Conservation (phyloP, 2,113 vertebrate genomes). For the Muscicapa adusta region DNA sequence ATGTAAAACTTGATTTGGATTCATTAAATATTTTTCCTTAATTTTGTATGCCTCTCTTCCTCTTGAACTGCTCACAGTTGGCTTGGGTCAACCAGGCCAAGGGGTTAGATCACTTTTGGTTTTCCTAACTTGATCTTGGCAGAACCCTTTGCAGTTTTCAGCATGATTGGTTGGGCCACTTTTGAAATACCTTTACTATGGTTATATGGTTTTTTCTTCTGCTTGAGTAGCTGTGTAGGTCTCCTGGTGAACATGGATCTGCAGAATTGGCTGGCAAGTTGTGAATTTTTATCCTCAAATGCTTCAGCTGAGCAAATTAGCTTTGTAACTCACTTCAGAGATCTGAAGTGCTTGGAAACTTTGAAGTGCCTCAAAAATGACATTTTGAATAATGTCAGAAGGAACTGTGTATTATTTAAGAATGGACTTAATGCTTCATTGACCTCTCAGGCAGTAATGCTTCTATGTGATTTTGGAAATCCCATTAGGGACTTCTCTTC, state of each 20-base stretch:
- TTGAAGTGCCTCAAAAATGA: slow-evolving; percentile 20
- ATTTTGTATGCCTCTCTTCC: not conserved
- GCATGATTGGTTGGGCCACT: not conserved
- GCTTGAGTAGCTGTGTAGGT: not conserved
- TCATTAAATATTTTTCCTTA: not conserved
- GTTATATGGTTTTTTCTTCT: not conserved
- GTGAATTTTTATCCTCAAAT: not conserved
- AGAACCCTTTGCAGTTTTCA: not conserved
- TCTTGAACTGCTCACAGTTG: not conserved
- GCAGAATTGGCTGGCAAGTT: not conserved
- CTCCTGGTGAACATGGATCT: not conserved
- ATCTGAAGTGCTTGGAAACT: slow-evolving; percentile 15
- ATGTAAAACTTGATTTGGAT: not conserved
- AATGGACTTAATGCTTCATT: slow-evolving; percentile 23
- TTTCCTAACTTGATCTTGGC: not conserved
- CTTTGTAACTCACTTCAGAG: slow-evolving; percentile 31
- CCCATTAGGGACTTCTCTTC: not conserved
- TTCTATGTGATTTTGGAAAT: not conserved
- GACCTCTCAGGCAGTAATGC: not conserved
- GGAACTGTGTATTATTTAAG: not conserved
- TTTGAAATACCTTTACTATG: not conserved
- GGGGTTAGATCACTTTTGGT: not conserved
- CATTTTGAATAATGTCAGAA: slow-evolving; percentile 35
- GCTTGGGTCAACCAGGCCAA: not conserved
- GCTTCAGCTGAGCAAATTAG: not conserved